These are phyloP conservation scores for Chalcis sispes DNA, from an alignment of 2,888 invertebrate genomes.

Conservation along the genomic window DNA sequence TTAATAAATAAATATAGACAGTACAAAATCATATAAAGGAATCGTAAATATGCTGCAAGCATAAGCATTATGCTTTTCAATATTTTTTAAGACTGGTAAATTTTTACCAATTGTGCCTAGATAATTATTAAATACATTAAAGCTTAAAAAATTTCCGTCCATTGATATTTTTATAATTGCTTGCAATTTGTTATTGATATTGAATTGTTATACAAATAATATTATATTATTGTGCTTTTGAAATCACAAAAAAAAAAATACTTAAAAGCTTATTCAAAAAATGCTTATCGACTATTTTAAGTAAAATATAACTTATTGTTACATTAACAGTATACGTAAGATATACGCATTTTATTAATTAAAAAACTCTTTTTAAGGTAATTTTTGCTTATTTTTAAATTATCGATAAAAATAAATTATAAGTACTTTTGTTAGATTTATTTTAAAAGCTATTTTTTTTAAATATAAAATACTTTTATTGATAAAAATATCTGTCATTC, in stretches of 20 bases:
- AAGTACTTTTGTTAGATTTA: slow-evolving; percentile 6
- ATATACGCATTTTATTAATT: too few relatives aligned
- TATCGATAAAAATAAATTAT: neutral
- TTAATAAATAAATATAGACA: neutral
- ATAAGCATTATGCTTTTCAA: slow-evolving; percentile 2
- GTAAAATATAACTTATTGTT: neutral
- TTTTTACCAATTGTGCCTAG: slow-evolving; percentile 36
- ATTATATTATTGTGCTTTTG: neutral
- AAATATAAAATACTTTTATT: slow-evolving; percentile 3
- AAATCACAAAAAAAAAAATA: neutral
- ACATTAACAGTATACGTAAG: too few relatives aligned
- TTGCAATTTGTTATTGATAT: neutral
- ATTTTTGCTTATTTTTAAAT: slow-evolving; percentile 11
- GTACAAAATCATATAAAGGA: neutral
- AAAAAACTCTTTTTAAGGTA: neutral
- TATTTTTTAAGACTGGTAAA: slow-evolving; percentile 33
- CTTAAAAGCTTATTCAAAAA: neutral
- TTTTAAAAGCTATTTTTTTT: slow-evolving; percentile 12
- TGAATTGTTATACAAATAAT: neutral
- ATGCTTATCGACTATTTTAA: neutral
- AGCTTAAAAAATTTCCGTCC: slow-evolving; percentile 36
- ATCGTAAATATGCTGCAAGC: slow-evolving; percentile 16
- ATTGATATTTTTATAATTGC: slow-evolving; percentile 8
- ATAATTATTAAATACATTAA: slow-evolving; percentile 1
- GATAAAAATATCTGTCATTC: slow-evolving; percentile 20